Base-by-base conservation (phyloP, 2,797 vertebrate genomes). In the Cyprinella venusta region DNA sequence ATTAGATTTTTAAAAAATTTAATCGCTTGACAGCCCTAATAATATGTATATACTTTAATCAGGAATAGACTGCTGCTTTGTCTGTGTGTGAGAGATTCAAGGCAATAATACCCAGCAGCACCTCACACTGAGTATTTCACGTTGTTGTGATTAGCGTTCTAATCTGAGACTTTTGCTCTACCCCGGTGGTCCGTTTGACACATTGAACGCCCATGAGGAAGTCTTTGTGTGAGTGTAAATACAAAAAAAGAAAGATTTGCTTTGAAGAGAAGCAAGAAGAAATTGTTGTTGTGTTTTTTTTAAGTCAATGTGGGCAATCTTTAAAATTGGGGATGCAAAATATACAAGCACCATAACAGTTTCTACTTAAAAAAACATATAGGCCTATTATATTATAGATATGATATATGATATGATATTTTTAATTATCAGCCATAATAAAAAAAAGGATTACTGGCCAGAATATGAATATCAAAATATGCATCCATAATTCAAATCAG, bases 81-180 rank as follows among this genome's bases (percentile, higher is more conserved):
- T 90, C 87, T 91, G 82, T 56, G 38, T 63, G 84, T 86, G 63
- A 91, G 65, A 91, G 92, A 94, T 94, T 93, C 93, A 24, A 80
- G 89, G n/a, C 81, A 90, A 83, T 86, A 88, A 87, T 80, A 67
- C 82, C 86, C 82, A 86, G 89, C 83, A 86, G 89, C 79, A 87
- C 84, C 86, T 82, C 84, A 91, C 88, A 93, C 88, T 91, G 89
- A 87, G 88, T 64, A 85, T 90, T 92, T 92, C 93, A 92, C 90
- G 90, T 88, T 82, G 91, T 89, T 82, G 88, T 87, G 92, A 93
- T 91, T 92, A 90, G 69, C 87, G 65, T 76, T 50, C 86, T 92
- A 91, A 93, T 93, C 88, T 90, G 61, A 84, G 81, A 75, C 68
- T 75, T 61, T 65, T 87, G 52, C 67, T 85, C 89, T 88, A 82